A percentile compares a stretch with the other conserved stretches of the same genome.
phyloP scores from a whole-genome alignment of 2,113 vertebrate species.

The Caracal caracal region DNA sequence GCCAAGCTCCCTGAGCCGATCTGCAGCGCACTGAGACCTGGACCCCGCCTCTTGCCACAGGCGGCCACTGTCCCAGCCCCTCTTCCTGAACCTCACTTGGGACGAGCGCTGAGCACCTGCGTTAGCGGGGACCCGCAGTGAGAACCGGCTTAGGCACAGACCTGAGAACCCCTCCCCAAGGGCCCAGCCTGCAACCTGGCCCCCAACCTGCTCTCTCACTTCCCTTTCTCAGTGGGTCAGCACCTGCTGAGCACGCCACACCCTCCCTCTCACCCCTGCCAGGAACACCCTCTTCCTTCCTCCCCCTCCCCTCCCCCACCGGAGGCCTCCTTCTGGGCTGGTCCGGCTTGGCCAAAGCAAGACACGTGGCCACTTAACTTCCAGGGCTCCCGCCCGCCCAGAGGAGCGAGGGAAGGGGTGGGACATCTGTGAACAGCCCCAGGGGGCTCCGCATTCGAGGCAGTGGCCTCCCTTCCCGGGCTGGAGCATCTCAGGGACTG shows the following conservation, averaged over 20 bases:
- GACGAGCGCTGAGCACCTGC: not conserved
- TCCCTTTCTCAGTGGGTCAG: conserved; percentile 62
- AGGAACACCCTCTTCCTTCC: conserved; percentile 50
- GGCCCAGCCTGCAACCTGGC: not conserved
- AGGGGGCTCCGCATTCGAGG: accelerated
- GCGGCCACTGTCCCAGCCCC: too few relatives aligned
- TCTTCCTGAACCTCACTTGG: not conserved
- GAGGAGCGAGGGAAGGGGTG: not conserved
- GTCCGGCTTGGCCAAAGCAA: not conserved
- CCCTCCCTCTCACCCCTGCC: not conserved
- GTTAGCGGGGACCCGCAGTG: accelerated
- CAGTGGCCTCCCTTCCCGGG: too few relatives aligned
- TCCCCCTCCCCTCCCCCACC: not conserved
- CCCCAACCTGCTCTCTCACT: conserved; percentile 47
- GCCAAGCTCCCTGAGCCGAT: not conserved
- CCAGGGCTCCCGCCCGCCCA: too few relatives aligned
- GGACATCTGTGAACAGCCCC: too few relatives aligned
- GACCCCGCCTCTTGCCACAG: not conserved
- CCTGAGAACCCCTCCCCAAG: not conserved
- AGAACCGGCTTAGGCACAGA: not conserved
- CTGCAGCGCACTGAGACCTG: not conserved
- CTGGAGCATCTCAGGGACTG: not conserved
- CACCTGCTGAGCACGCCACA: not conserved
- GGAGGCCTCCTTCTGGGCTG: not conserved
- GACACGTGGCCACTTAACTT: not conserved